Evolutionary conservation across 2,113 vertebrate genomes (phyloP).

Genomic region (Diglossa brunneiventris): DNA sequence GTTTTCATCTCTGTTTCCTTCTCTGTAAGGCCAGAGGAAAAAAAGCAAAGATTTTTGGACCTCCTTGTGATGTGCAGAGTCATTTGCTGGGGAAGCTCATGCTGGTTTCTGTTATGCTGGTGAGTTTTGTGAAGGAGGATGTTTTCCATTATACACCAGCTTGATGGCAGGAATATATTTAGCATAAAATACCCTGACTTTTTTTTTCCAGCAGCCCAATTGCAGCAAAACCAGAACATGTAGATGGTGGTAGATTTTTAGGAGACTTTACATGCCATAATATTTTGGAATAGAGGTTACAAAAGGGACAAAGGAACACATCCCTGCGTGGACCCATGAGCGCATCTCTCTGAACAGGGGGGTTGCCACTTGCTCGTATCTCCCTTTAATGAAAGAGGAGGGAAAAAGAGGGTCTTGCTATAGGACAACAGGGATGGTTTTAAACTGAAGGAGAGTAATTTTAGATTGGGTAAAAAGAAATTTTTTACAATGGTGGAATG

Average conservation of each 20-base stretch:
- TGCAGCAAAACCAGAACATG: not conserved
- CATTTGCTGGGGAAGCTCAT: not conserved
- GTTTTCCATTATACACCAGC: not conserved
- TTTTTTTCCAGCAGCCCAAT: not conserved
- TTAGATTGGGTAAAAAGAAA: not conserved
- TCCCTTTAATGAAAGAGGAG: not conserved
- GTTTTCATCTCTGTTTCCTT: not conserved
- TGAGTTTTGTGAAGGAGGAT: not conserved
- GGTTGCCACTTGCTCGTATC: not conserved
- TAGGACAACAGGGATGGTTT: not conserved
- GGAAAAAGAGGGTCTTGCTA: not conserved
- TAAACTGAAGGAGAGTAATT: not conserved
- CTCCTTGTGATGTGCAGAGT: not conserved
- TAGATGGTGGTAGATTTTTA: not conserved
- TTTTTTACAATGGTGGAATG: not conserved
- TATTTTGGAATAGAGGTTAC: not conserved
- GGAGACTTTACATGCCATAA: fast-evolving
- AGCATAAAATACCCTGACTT: not conserved
- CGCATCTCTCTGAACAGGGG: not conserved
- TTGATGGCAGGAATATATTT: not conserved
- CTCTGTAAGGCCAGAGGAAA: not conserved
- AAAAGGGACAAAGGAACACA: not conserved
- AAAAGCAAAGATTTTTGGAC: not conserved
- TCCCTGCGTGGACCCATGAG: fast-evolving
- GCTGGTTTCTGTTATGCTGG: not conserved